These are phyloP conservation scores for Notamacropus eugenii DNA, from an alignment of 2,797 vertebrate genomes.

Conservation along the genomic window DNA sequence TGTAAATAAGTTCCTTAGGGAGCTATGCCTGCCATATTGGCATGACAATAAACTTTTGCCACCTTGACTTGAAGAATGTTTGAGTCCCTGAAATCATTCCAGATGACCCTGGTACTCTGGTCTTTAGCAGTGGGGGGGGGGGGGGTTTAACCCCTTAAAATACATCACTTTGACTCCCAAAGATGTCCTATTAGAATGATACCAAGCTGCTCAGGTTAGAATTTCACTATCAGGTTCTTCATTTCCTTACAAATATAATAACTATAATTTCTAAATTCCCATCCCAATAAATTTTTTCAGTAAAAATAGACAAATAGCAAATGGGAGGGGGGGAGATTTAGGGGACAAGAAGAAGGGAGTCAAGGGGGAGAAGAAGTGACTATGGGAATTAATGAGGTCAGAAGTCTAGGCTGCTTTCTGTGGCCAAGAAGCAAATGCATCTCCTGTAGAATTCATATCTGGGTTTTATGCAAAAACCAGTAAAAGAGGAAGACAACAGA, in stretches of 20 bases:
- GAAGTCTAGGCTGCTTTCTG: neutral
- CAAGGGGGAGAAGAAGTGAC: neutral
- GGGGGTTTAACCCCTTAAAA: no score
- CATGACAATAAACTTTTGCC: no score
- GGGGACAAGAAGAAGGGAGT: neutral
- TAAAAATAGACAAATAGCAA: neutral
- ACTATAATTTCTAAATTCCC: neutral
- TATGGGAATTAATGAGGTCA: neutral
- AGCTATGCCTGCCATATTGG: no score
- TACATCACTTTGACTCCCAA: no score
- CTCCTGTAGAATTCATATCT: neutral
- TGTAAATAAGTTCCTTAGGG: no score
- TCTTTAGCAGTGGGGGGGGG: no score
- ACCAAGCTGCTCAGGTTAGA: neutral
- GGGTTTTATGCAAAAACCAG: slow-evolving; percentile 4
- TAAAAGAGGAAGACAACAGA: neutral
- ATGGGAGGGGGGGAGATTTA: neutral
- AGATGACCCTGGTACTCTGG: no score
- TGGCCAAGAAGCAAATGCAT: neutral
- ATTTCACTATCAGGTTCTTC: neutral
- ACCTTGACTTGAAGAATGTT: no score
- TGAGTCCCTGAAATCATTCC: no score
- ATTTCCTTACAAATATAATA: neutral
- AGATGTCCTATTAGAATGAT: neutral
- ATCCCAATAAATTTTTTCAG: neutral